Evolutionary conservation across 2,888 invertebrate genomes (phyloP).

Genomic region (Adineta ricciae): DNA sequence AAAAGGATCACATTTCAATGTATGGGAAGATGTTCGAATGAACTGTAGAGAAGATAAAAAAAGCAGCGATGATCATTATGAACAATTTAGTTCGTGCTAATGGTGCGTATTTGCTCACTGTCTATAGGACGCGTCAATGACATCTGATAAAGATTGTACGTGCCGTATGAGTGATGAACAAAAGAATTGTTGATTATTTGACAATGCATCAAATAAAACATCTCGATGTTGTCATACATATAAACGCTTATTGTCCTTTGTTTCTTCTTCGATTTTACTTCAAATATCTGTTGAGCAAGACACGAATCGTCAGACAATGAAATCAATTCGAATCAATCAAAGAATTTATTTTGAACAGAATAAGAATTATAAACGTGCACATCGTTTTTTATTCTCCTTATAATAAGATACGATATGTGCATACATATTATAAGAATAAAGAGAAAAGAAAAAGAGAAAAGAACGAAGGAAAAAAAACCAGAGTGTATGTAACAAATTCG

Average conservation of each 20-base stretch:
- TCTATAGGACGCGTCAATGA: not conserved
- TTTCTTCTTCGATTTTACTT: too few relatives aligned
- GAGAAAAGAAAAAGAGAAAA: not conserved
- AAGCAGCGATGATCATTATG: not conserved
- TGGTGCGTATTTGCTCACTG: not conserved
- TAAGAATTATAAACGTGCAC: not conserved
- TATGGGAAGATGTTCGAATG: not conserved
- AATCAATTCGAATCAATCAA: not conserved
- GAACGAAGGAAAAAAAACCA: not conserved
- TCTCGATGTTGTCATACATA: too few relatives aligned
- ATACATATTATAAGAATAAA: not conserved
- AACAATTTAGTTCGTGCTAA: not conserved
- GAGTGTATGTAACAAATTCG: too few relatives aligned
- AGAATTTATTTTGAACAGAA: not conserved
- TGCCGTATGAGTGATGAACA: not conserved
- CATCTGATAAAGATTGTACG: not conserved
- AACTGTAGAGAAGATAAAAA: not conserved
- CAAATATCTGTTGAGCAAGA: too few relatives aligned
- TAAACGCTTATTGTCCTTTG: too few relatives aligned
- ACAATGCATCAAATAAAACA: not conserved
- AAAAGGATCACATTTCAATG: too few relatives aligned
- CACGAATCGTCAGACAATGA: too few relatives aligned
- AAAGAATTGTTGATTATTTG: not conserved
- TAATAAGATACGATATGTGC: too few relatives aligned
- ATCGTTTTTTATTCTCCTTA: not conserved